Evolutionary conservation across 2,888 invertebrate species (phyloP).

Genomic region (Yponomeuta evonymella): DNA sequence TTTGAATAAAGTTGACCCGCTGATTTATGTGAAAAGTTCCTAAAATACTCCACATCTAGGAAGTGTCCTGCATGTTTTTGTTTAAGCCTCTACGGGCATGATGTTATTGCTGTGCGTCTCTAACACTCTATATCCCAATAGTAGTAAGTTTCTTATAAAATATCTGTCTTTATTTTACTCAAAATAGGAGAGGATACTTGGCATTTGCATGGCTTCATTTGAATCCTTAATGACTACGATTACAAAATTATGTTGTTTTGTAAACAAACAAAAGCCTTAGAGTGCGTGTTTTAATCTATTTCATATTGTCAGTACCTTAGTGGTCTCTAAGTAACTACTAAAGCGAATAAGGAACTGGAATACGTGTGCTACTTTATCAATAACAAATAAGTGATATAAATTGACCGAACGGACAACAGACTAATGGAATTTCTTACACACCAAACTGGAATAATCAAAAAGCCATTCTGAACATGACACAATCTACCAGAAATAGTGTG

Average conservation of each 20-base stretch:
- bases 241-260: background rate
- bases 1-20: slow-evolving; percentile 72
- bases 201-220: background rate
- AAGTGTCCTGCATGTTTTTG: background rate
- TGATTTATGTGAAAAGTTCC: slow-evolving; percentile 71
- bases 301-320: too few species aligned
- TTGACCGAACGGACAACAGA: background rate
- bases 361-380: background rate
- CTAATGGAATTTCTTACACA: background rate
- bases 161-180: background rate
- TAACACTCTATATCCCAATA: background rate
- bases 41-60: background rate
- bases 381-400: background rate
- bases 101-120: background rate
- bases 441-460: background rate
- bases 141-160: background rate
- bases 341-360: background rate
- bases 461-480: background rate
- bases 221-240: too few species aligned
- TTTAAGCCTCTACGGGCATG: background rate
- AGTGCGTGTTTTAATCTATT: background rate
- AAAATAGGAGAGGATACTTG: background rate
- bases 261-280: background rate
- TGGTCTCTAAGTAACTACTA: background rate
- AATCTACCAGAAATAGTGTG: background rate